phyloP scores from a whole-genome alignment of 2,113 vertebrate species.

The Phylloscopus whistleri region DNA sequence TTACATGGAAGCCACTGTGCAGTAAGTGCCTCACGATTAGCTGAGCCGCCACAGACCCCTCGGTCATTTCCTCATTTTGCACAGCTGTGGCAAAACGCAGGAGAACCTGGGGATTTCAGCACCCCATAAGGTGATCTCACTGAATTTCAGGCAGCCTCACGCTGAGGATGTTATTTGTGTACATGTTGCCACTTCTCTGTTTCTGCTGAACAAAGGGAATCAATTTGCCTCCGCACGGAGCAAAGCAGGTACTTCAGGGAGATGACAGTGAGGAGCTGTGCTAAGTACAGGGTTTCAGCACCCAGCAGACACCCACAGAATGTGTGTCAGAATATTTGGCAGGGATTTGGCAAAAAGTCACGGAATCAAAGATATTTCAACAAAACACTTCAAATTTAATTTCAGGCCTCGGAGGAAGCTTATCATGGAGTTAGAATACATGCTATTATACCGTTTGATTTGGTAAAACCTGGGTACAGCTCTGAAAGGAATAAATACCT shows the following conservation, averaged over 20 bases:
- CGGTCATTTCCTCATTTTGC: not conserved
- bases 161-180: not conserved
- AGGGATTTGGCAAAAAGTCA: constrained; percentile 21
- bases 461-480: not conserved
- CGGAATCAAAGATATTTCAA: constrained; percentile 1
- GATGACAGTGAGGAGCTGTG: not conserved
- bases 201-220: constrained; percentile 17
- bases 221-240: not conserved
- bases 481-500: constrained; percentile 61
- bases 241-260: not conserved
- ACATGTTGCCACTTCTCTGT: not conserved
- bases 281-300: constrained; percentile 32
- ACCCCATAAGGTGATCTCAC: not conserved
- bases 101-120: not conserved
- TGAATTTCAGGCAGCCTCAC: constrained; percentile 7
- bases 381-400: constrained; percentile 29
- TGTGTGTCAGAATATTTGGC: not conserved
- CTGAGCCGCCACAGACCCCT: not conserved
- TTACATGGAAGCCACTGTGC: not conserved
- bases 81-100: not conserved
- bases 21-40: not conserved
- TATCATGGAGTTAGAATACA: not conserved
- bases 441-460: not conserved
- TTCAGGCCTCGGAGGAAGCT: not conserved
- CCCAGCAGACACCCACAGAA: constrained; percentile 20